Evolutionary conservation across 2,113 vertebrate genomes (phyloP).

Genomic region (Catharus minimus): DNA sequence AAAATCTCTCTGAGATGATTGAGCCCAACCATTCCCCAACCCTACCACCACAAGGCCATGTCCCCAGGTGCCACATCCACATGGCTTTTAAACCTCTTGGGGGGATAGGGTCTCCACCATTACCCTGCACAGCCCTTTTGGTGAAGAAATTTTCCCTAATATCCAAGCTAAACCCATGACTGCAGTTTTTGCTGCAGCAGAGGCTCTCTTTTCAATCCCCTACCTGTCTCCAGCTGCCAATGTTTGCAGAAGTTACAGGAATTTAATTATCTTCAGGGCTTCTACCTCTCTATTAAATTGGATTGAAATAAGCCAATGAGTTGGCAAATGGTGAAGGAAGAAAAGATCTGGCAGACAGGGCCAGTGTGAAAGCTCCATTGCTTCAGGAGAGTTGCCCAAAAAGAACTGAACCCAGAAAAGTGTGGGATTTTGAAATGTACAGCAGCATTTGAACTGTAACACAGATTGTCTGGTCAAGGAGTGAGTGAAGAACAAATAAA

Average conservation of each 20-base stretch:
- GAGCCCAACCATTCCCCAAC: not conserved
- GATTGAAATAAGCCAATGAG: not conserved
- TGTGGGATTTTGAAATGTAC: not conserved
- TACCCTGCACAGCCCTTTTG: no score
- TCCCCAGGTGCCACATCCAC: not conserved
- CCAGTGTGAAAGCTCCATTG: not conserved
- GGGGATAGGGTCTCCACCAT: not conserved
- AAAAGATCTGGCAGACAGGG: not conserved
- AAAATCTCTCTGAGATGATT: not conserved
- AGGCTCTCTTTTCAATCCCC: not conserved
- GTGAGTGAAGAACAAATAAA: constrained; percentile 31
- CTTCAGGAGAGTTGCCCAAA: not conserved
- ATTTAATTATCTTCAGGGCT: not conserved
- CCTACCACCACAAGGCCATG: not conserved
- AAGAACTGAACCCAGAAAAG: not conserved
- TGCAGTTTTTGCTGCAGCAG: not conserved
- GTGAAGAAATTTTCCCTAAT: not conserved
- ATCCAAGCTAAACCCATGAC: not conserved
- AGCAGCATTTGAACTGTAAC: not conserved
- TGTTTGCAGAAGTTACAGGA: not conserved
- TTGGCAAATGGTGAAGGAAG: not conserved
- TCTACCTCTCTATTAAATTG: not conserved
- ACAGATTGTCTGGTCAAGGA: constrained; percentile 31
- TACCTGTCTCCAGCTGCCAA: not conserved
- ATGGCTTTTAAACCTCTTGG: accelerated